Base-by-base conservation (phyloP, 2,113 vertebrate genomes). In the Holacanthus passer region DNA sequence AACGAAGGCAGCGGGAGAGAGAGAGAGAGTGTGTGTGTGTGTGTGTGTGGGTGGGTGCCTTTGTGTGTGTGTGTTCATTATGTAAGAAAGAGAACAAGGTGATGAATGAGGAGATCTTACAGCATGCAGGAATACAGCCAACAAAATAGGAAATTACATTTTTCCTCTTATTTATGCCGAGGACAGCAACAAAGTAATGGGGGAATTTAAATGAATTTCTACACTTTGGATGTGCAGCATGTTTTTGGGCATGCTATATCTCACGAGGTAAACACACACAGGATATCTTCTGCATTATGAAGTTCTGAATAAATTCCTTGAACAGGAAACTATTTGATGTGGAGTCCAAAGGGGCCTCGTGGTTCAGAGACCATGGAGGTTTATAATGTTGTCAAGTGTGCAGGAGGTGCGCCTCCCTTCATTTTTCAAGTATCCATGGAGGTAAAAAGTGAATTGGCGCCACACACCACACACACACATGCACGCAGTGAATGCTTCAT, bases 271-370 rank as follows among this genome's bases (percentile, higher is more conserved):
- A 82, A 79, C 77, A 79, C 77, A 45, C 73, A 24, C 6, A 45
- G 81, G 82, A 77, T 69, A 69, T 81, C 68, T 74, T 19, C 56
- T 24, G 50, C 83, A 84, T 81, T 81, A 85, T 79, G n/a, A 92
- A 86, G 60, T 83, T 69, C 24, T 65, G 70, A 82, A 90, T 83
- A 81, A 90, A 88, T 90, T 89, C 75, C 74, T 87, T 83, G 37
- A 84, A 87, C 69, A 65, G 63, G 64, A 87, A 92, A 83, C 55
- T 83, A 76, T 92, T 91, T 90, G 85, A 91, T 91, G 82, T 87
- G 0, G 14, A 83, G 80, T 89, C 86, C 82, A 86, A 91, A 63
- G 75, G 79, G 85, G 86, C 52, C 69, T 86, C 41, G 52, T 63
- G 69, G 82, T 87, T 79, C 86, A 91, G 62, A 81, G 67, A 87